These are phyloP conservation scores for Actenoides hombroni DNA, from an alignment of 2,113 vertebrate genomes.

Conservation along the genomic window DNA sequence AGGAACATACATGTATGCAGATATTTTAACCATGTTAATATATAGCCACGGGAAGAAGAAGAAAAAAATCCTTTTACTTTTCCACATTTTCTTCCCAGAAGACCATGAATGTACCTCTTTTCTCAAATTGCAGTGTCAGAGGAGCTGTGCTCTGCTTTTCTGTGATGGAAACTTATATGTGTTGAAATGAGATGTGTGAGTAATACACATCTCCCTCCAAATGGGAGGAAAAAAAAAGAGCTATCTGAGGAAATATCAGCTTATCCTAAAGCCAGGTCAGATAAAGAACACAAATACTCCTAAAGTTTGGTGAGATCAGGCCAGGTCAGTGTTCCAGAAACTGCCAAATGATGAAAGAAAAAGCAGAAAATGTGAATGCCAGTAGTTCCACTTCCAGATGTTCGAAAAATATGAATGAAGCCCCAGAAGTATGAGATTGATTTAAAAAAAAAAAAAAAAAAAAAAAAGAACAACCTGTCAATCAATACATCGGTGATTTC, in stretches of 20 bases:
- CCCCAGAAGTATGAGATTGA: background rate
- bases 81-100: background rate
- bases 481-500: background rate
- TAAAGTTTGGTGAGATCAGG: background rate
- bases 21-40: background rate
- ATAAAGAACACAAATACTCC: background rate
- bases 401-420: background rate
- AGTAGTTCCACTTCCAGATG: background rate
- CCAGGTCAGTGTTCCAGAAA: background rate
- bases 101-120: accelerated
- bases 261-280: background rate
- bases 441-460: background rate
- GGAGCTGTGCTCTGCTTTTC: background rate
- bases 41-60: background rate
- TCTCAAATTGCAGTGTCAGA: background rate
- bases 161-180: accelerated
- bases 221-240: background rate
- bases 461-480: background rate
- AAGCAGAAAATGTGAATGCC: background rate
- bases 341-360: background rate
- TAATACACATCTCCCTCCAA: background rate
- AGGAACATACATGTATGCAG: background rate
- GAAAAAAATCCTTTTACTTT: background rate
- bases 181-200: background rate
- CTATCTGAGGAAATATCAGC: background rate